Conservation (phyloP, 1,140 invertebrate genomes). For the Drosophila baimaii region DNA sequence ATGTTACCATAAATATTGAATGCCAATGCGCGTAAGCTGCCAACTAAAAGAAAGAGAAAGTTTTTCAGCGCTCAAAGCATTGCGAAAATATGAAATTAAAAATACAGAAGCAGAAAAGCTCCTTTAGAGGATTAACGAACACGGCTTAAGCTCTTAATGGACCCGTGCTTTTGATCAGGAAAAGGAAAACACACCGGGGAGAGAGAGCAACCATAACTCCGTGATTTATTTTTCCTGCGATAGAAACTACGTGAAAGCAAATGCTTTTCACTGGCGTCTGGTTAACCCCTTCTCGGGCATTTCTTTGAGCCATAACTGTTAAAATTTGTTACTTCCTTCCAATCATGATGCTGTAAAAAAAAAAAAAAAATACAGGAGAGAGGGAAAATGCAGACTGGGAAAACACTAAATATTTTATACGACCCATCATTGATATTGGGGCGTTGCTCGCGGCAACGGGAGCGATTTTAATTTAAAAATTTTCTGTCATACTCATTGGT, state of each 20-base stretch:
- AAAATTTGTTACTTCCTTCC: constrained; percentile 39
- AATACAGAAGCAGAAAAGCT: not conserved
- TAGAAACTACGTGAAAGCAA: constrained; percentile 15
- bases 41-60: constrained; percentile 13
- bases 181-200: not conserved
- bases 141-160: constrained; percentile 19
- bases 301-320: constrained; percentile 13
- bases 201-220: not conserved
- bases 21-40: constrained; percentile 16
- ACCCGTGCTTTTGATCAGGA: not conserved
- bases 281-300: constrained; percentile 24
- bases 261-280: constrained; percentile 11
- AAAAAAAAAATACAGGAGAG: not conserved
- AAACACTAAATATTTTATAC: constrained; percentile 79
- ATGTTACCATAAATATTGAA: constrained; percentile 58
- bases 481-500: constrained; percentile 72
- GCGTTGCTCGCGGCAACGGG: constrained; percentile 24
- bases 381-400: constrained; percentile 53
- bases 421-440: constrained; percentile 76
- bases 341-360: constrained; percentile 71
- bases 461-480: constrained; percentile 79
- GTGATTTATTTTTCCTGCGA: not conserved
- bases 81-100: constrained; percentile 12
- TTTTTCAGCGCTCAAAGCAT: constrained; percentile 1
- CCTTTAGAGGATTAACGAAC: constrained; percentile 15